Conservation (phyloP, 2,797 vertebrate species). For the Diglossa cyanea region DNA sequence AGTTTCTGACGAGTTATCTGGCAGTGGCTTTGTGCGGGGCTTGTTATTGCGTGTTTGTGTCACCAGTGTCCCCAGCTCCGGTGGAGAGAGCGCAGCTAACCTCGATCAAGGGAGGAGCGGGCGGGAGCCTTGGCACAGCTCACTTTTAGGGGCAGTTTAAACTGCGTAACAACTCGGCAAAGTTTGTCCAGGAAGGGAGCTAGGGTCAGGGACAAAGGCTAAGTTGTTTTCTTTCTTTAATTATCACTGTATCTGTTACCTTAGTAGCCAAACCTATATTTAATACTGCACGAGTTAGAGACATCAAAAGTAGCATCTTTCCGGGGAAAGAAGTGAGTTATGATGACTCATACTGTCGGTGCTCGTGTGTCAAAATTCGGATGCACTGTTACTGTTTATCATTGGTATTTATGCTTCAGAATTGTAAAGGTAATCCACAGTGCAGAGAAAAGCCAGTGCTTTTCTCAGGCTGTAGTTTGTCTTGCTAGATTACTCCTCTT, state of each 20-base stretch:
- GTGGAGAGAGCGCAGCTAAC: background rate
- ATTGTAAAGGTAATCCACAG: background rate
- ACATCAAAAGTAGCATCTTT: background rate
- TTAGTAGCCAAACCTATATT: background rate
- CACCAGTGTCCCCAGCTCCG: background rate
- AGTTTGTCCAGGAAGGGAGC: background rate
- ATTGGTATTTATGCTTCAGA: background rate
- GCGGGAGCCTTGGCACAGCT: background rate
- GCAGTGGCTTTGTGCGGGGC: background rate
- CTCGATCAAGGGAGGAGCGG: background rate
- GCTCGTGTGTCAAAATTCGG: background rate
- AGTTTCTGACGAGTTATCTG: background rate
- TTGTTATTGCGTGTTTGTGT: background rate
- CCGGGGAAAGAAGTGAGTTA: background rate
- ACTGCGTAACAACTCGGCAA: background rate
- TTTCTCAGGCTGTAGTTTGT: background rate
- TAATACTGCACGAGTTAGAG: background rate
- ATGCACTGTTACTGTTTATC: background rate
- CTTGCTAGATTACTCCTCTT: background rate
- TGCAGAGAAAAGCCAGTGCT: background rate
- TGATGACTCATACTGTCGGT: conserved; percentile 7
- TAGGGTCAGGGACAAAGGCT: background rate
- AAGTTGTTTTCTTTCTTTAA: background rate
- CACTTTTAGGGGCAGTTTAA: background rate
- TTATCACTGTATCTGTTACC: background rate